Percentiles rank a stretch among this genome's conserved stretches.
phyloP scores from a whole-genome alignment of 2,888 invertebrate species.

The Diaprepes abbreviatus region DNA sequence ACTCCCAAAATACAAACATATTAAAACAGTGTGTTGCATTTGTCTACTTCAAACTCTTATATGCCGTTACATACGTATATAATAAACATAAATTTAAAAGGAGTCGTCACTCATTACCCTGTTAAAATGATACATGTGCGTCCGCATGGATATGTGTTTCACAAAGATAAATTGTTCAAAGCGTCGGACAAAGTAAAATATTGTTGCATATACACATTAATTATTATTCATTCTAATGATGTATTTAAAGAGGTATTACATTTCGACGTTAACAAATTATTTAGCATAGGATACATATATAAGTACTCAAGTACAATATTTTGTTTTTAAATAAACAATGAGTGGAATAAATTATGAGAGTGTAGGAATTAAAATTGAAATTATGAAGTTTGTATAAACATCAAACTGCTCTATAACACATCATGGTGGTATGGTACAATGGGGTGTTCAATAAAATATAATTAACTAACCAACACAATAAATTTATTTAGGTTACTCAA shows the following conservation, averaged over 20 bases:
- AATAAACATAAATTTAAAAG: constrained; percentile 20
- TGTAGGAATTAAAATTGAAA: too few species aligned
- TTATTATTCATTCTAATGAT: constrained; percentile 48
- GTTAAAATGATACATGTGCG: constrained; percentile 27
- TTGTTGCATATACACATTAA: constrained; percentile 41
- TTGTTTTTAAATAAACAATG: constrained; percentile 9
- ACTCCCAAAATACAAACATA: not conserved
- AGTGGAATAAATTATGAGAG: constrained; percentile 6
- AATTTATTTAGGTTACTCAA: too few species aligned
- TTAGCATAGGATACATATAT: constrained; percentile 20
- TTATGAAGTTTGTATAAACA: too few species aligned
- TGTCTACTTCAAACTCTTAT: not conserved
- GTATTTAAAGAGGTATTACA: constrained; percentile 44
- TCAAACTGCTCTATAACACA: too few species aligned
- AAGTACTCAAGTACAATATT: constrained; percentile 8
- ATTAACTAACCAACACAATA: too few species aligned
- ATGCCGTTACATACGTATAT: not conserved
- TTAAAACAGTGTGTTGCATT: not conserved
- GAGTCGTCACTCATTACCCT: constrained; percentile 33
- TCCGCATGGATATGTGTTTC: constrained; percentile 34
- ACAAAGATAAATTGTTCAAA: constrained; percentile 49
- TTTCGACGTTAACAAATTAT: constrained; percentile 45
- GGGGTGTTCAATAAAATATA: too few species aligned
- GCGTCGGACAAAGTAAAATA: constrained; percentile 45
- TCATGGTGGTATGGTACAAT: too few species aligned